phyloP scores from a whole-genome alignment of 2,888 invertebrate species.

The Mycalesis mineus region DNA sequence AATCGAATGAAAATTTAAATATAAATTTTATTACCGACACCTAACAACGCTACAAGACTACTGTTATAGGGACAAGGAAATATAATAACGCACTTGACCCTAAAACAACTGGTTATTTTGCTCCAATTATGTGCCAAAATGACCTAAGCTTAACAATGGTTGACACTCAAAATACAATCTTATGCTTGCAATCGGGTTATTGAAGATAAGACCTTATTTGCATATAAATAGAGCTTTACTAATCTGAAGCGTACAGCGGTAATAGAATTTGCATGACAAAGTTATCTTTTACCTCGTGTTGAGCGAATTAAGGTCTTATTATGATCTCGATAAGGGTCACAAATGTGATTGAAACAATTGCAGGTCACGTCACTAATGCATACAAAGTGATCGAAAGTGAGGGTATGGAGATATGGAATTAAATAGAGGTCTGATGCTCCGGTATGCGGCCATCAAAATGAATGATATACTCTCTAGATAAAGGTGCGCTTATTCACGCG shows the following conservation, averaged over 20 bases:
- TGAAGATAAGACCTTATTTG: conserved; percentile 4
- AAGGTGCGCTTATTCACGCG: too few species aligned
- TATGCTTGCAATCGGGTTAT: background rate
- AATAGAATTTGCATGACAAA: background rate
- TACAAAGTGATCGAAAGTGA: conserved; percentile 27
- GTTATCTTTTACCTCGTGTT: background rate
- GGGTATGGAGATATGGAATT: conserved; percentile 16
- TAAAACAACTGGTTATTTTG: conserved; percentile 25
- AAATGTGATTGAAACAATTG: background rate
- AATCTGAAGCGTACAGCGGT: background rate
- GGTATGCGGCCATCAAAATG: conserved; percentile 18
- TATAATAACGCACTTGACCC: conserved; percentile 33
- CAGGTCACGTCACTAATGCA: conserved; percentile 18
- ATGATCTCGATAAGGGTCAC: background rate
- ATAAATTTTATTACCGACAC: too few species aligned
- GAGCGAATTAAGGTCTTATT: background rate
- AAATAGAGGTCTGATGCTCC: conserved; percentile 13
- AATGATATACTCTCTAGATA: conserved; percentile 15
- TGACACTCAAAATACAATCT: conserved; percentile 8
- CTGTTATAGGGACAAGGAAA: conserved; percentile 27
- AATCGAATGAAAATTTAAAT: too few species aligned
- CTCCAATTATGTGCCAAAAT: conserved; percentile 26
- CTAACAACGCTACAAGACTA: conserved; percentile 17
- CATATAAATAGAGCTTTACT: conserved; percentile 3
- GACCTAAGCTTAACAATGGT: conserved; percentile 26